Evolutionary conservation across 2,888 invertebrate species (phyloP).

Genomic region (Meloe dianella): DNA sequence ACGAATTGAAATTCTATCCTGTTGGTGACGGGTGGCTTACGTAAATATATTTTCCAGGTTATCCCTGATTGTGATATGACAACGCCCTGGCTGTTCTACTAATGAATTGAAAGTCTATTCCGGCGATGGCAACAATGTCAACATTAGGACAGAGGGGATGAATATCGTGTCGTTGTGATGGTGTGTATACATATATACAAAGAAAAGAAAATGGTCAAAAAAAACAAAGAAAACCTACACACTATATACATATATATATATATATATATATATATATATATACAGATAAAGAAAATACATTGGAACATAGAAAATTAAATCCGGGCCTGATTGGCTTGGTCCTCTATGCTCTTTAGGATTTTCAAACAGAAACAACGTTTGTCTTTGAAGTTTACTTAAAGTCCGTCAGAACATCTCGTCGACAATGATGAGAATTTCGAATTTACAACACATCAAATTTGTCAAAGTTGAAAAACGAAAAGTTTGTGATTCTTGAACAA

Average conservation of each 20-base stretch:
- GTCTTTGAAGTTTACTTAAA: conserved; percentile 58
- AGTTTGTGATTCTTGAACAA: conserved; percentile 14
- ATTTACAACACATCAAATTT: conserved; percentile 40
- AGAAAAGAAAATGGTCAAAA: too few species aligned
- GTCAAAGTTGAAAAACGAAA: conserved; percentile 19
- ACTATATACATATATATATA: background rate
- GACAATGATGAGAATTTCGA: conserved; percentile 57
- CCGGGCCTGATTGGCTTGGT: conserved; percentile 54
- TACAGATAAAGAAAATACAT: conserved; percentile 30
- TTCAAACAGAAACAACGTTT: conserved; percentile 53
- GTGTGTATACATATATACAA: background rate
- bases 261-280: background rate
- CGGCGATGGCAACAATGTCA: conserved; percentile 56
- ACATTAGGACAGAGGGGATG: conserved; percentile 44
- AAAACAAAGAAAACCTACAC: background rate
- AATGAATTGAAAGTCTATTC: conserved; percentile 60
- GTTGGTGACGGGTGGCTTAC: conserved; percentile 39
- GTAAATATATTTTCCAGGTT: conserved; percentile 55
- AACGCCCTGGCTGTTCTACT: conserved; percentile 45
- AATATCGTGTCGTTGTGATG: conserved; percentile 22
- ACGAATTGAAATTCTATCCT: conserved; percentile 51
- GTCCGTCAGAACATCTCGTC: conserved; percentile 34
- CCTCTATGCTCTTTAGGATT: conserved; percentile 41
- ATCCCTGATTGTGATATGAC: conserved; percentile 49
- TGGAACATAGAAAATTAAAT: conserved; percentile 52